Evolutionary conservation across 2,113 vertebrate species (phyloP).

Genomic region (Prionailurus viverrinus): DNA sequence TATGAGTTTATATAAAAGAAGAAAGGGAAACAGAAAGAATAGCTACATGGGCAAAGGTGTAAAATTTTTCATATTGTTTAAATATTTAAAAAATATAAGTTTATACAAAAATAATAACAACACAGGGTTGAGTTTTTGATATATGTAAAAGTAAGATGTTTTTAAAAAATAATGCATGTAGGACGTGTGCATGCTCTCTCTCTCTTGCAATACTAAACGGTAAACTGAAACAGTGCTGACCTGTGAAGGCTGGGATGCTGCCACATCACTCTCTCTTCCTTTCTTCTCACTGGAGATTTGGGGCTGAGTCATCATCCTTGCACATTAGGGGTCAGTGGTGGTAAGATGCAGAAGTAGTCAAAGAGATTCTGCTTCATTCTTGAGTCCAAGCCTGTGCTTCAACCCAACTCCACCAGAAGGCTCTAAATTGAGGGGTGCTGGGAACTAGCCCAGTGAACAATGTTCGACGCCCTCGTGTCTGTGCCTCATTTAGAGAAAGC

Average conservation of each 20-base stretch:
- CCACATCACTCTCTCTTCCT: neutral
- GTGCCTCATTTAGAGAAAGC: neutral
- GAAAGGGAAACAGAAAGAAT: too few species aligned
- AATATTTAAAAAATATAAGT: too few species aligned
- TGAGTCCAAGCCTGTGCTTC: neutral
- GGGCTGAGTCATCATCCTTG: neutral
- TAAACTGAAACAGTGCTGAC: neutral
- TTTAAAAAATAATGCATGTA: neutral
- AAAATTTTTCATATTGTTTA: too few species aligned
- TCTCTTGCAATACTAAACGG: neutral
- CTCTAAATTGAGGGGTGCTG: neutral
- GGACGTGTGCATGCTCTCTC: neutral
- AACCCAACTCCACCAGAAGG: neutral
- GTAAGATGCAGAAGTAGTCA: neutral
- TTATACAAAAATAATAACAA: too few species aligned
- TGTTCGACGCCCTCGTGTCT: neutral
- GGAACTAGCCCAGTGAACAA: neutral
- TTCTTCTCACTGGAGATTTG: constrained; percentile 9
- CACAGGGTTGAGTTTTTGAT: too few species aligned
- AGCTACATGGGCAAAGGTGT: too few species aligned
- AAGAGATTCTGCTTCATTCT: neutral
- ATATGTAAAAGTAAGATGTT: too few species aligned
- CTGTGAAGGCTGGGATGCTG: neutral
- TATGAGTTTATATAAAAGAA: too few species aligned
- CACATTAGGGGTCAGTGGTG: neutral